Evolutionary conservation across 2,797 vertebrate species (phyloP).

Genomic region (Cryptoprocta ferox): DNA sequence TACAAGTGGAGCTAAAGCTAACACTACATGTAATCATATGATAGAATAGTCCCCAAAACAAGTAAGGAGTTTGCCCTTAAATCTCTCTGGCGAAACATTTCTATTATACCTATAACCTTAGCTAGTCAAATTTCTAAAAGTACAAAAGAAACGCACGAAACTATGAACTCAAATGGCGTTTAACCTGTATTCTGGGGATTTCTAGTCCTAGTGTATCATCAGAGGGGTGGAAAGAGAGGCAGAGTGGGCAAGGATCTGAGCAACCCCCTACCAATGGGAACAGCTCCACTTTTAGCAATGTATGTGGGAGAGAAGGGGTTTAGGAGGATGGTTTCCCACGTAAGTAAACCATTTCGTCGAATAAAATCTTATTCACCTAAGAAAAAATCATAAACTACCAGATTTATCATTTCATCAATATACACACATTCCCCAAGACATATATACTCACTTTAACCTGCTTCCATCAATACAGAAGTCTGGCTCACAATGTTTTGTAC

Average conservation of each 20-base stretch:
- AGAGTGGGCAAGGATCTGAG: background rate
- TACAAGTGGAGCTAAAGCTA: background rate
- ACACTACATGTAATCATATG: background rate
- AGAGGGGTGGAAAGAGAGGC: background rate
- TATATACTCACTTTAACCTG: background rate
- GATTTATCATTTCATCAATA: background rate
- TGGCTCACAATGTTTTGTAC: background rate
- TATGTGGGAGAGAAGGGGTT: accelerated
- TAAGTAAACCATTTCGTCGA: slow-evolving; percentile 24
- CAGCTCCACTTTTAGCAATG: background rate
- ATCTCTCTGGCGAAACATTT: background rate
- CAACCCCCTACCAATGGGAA: background rate
- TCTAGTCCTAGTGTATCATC: background rate
- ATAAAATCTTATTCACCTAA: background rate
- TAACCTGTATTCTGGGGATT: background rate
- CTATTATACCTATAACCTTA: background rate
- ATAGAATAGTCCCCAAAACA: background rate
- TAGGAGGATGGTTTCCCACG: background rate
- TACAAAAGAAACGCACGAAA: background rate
- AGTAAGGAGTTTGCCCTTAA: background rate
- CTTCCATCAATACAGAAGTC: background rate
- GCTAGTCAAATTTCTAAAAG: background rate
- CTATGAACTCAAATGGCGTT: background rate
- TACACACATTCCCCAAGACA: background rate
- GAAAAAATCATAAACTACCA: background rate